Base-by-base conservation (phyloP, 2,888 invertebrate genomes). In the Agrilus biguttatus region DNA sequence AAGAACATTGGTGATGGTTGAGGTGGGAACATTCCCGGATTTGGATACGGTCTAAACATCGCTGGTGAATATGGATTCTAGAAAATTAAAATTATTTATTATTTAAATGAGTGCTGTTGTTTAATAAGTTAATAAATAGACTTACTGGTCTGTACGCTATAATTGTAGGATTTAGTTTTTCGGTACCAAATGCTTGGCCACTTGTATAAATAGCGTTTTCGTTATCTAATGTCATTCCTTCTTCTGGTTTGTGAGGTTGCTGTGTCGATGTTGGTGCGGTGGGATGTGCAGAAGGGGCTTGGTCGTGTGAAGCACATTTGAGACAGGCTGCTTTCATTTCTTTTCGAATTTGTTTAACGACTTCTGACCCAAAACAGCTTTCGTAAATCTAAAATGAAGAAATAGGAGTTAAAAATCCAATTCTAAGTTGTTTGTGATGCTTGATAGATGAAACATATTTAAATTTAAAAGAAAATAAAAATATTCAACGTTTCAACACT, bases 321-420 rank as follows among this genome's bases (percentile, higher is more conserved):
- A 72, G 66, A 49, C 77, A 77, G 0, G 80, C 80, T 14, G 72
- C 71, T 58, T 77, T 77, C 70, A 80, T 74, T 63, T 80, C 80
- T 59, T 72, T 72, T 34, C 78, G 68, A 37, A 80, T 77, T 67
- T 79, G 76, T 55, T 76, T 76, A 4, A 80, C 72, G 2, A 80
- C 76, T 55, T 78, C 76, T 2, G 73, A 68, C 0, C 80, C 80
- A 49, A 80, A 80, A 56, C 80, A 80, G 54, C 79, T 79, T 63
- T 80, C 80, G 55, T 79, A 80, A 52, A 80, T 79, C 80, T 80
- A 37, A n/a, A 39, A 33, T 33, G 13, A 36, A 42, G 33, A 32
- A 7, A 39, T 3, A 6, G 10, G 19, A 38, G 34, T 36, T 17
- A 32, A 33, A 32, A 17, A 13, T 28, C 12, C 12, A 13, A 21